Base-by-base conservation (phyloP, 1,140 invertebrate genomes). In the Drosophila kohkoa region DNA sequence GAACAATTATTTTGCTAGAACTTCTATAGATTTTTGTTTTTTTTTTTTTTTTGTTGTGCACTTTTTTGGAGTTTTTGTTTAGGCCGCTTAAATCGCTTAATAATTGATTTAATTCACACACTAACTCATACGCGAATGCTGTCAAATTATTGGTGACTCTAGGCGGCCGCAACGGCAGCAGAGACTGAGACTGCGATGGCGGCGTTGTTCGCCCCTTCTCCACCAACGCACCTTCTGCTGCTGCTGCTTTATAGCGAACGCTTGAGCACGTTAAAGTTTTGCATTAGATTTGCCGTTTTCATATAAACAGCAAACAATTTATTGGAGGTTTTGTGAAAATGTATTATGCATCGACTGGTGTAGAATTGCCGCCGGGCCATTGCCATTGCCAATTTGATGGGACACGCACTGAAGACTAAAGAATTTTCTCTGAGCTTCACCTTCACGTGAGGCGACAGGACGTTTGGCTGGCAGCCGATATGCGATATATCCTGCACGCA, bases 211-310 rank as follows among this genome's bases (percentile, higher is more conserved):
- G 20, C 48, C 67, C 59, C 35, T 38, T 10, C 35, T 76, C 49
- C 63, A 66, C 59, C 76, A 64, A 25, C 20, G 54, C 73, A 30
- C 32, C 57, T 38, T 38, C 28, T 60, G 35, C 35, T 38, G 6
- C 64, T 35, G 3, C 38, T 63, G 16, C 71, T 92, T 25, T 92
- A 92, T 52, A 92, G 90, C 64, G 90, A 92, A 63, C 90, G 83
- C 81, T 92, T 92, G 8, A 92, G 77, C 48, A 92, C 90, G 58
- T 92, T 90, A 16, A 85, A 88, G 76, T 88, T 92, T 89, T 92
- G 91, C 87, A 91, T 91, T 78, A 92, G 66, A 92, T 81, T 92
- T 88, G 91, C 91, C 75, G 91, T 92, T 92, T 92, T 92, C 91
- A 92, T 92, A 78, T 92, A 92, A 80, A 91, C 91, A 91, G 91